Base-by-base conservation (phyloP, 2,888 invertebrate genomes). In the Oxystoma pomonae region DNA sequence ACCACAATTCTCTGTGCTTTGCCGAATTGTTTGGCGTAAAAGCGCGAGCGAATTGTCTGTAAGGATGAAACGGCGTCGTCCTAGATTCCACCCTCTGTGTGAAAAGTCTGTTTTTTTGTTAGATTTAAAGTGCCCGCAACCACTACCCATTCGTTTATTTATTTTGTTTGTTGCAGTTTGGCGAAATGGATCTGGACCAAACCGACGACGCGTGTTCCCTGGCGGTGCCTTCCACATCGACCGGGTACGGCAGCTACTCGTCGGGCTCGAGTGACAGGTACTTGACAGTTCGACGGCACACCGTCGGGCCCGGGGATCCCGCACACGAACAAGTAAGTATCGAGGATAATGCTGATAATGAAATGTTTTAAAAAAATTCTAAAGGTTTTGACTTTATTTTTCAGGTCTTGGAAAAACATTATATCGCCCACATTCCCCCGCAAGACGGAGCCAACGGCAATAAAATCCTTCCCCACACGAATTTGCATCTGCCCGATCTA, bases 271-370 rank as follows among this genome's bases (percentile, higher is more conserved):
- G 77, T 22, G 81, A 81, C 70, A 77, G 76, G 67, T 84, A 85
- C 73, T 79, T 84, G 66, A 90, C 90, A 57, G 87, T 90, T 58
- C 83, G 96, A 51, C 83, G 96, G 18, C 96, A 97, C 78, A 97
- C 97, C 0, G 96, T 97, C 0, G 96, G 96, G 0, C 94, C 94
- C 0, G 95, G 95, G 1, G 94, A 96, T 82, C 89, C 92, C 35
- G 86, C 91, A 0, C 94, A 94, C 74, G 90, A 92, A 70, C 92
- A 91, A 83, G 73, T 71, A 61, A 57, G 56, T 52, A 5, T 7
- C 57, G 7, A 7, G 35, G n/a, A n/a, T n/a, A n/a, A n/a, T n/a
- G n/a, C n/a, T n/a, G n/a, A n/a, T n/a, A n/a, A n/a, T n/a, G n/a
- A n/a, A n/a, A n/a, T n/a, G n/a, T n/a, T n/a, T n/a, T n/a, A n/a